Percentiles rank a stretch among this genome's conserved stretches.
phyloP scores from a whole-genome alignment of 2,888 invertebrate species.

The Carcina quercana region DNA sequence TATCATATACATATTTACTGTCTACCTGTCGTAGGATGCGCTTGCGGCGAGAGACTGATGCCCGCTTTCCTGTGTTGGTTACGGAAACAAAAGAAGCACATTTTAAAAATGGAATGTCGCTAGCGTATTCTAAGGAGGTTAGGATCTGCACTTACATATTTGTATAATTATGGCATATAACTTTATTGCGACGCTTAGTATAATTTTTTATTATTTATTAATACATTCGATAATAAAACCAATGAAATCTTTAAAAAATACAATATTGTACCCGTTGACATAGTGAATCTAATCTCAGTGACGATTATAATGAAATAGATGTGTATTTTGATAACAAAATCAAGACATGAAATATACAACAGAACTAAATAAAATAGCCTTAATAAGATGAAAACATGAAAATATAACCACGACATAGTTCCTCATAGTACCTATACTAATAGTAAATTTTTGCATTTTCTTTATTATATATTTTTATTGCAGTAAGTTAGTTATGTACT shows the following conservation, averaged over 20 bases:
- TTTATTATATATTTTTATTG: slow-evolving; percentile 60
- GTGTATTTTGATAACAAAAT: slow-evolving; percentile 67
- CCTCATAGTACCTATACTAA: slow-evolving; percentile 74
- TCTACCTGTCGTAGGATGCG: slow-evolving; percentile 22
- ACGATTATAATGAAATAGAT: slow-evolving; percentile 47
- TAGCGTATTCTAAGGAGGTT: slow-evolving; percentile 22
- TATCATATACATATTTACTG: slow-evolving; percentile 23
- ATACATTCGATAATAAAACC: slow-evolving; percentile 29
- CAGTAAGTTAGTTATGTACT: slow-evolving; percentile 65
- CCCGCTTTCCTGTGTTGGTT: not conserved
- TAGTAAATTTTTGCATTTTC: slow-evolving; percentile 72
- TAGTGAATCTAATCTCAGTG: slow-evolving; percentile 46
- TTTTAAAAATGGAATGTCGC: slow-evolving; percentile 12
- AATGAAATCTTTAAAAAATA: slow-evolving; percentile 23
- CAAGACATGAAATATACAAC: slow-evolving; percentile 55
- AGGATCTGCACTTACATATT: slow-evolving; percentile 20
- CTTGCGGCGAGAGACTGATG: slow-evolving; percentile 15
- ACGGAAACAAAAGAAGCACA: no score
- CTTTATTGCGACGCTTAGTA: slow-evolving; percentile 32
- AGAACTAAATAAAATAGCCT: slow-evolving; percentile 39
- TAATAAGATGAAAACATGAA: slow-evolving; percentile 37
- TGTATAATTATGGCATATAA: slow-evolving; percentile 31
- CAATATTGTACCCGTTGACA: slow-evolving; percentile 25
- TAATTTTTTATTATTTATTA: slow-evolving; percentile 35
- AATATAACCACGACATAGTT: slow-evolving; percentile 70